phyloP scores from a whole-genome alignment of 1,140 invertebrate species.

The Reticulitermes speratus region DNA sequence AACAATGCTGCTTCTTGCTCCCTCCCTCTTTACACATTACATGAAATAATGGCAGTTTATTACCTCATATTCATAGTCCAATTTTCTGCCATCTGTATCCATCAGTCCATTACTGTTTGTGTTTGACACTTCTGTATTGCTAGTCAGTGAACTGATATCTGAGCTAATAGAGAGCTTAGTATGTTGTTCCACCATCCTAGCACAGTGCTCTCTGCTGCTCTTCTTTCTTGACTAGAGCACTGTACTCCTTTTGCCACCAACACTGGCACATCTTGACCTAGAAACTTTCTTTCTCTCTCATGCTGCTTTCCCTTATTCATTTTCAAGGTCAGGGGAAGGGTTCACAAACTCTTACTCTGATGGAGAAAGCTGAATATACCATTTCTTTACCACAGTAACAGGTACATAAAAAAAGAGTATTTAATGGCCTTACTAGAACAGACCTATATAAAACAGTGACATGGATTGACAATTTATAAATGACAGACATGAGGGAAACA shows the following conservation, averaged over 20 bases:
- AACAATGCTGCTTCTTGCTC: no score
- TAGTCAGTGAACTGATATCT: neutral
- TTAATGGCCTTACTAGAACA: no score
- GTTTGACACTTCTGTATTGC: neutral
- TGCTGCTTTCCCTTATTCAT: neutral
- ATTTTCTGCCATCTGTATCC: neutral
- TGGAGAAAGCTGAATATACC: neutral
- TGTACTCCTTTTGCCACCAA: neutral
- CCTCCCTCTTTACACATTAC: no score
- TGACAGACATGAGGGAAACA: no score
- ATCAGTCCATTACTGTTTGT: neutral
- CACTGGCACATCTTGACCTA: slow-evolving; percentile 9
- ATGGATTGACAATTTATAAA: no score
- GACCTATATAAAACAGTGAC: no score
- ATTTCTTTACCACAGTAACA: neutral
- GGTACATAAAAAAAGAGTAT: no score
- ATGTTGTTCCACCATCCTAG: neutral
- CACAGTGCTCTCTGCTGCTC: neutral
- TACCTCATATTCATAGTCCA: neutral
- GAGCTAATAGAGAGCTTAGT: neutral
- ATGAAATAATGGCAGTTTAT: neutral
- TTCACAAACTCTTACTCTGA: neutral
- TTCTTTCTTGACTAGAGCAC: no score
- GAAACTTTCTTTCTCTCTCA: neutral
- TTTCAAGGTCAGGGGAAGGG: slow-evolving; percentile 8